Base-by-base conservation (phyloP, 2,113 vertebrate species). In the Petrocephalus microphthalmus region DNA sequence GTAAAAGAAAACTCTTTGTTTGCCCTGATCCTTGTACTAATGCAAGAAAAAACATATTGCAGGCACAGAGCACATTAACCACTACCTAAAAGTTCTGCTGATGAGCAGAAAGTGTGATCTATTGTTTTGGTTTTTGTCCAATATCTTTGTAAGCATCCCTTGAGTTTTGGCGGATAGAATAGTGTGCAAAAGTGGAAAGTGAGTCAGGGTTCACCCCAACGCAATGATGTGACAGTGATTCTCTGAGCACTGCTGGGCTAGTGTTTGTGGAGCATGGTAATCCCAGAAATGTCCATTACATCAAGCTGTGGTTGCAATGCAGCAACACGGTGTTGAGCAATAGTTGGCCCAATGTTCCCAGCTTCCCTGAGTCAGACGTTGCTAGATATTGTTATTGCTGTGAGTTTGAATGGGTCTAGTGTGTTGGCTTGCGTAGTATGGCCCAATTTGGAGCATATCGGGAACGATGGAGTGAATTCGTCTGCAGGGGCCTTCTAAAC, bases 271-370 rank as follows among this genome's bases (percentile, higher is more conserved):
- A 88, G 90, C 90, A 86, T 88, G 86, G 89, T 90, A 90, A 78
- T 90, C 91, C 90, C 94, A 94, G 93, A 93, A 92, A 93, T 89
- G 94, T 93, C 90, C 91, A 92, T 95, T 93, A 93, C 17, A 87
- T 88, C 87, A 92, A 90, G 93, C 92, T 93, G 91, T 42, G 20
- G 49, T 86, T 29, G 8, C 33, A 86, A 19, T 37, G 56, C 29
- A 85, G 19, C 37, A 52, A 47, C 54, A 19, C 11, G 6, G 54
- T 85, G 85, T 87, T 86, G 74, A 56, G 87, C 54, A 74, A 71
- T 71, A 42, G n/a, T 45, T 53, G 67, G 54, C 54, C 84, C 51
- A 45, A 11, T 25, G 87, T 78, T 52, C 33, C 25, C 74, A 57
- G 74, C 15, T 84, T 74, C 71, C 64, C n/a, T 13, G 25, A 88